Evolutionary conservation across 2,113 vertebrate species (phyloP), one percentile per base, ranked within the genome.

Genomic region (Lycaon pictus): DNA sequence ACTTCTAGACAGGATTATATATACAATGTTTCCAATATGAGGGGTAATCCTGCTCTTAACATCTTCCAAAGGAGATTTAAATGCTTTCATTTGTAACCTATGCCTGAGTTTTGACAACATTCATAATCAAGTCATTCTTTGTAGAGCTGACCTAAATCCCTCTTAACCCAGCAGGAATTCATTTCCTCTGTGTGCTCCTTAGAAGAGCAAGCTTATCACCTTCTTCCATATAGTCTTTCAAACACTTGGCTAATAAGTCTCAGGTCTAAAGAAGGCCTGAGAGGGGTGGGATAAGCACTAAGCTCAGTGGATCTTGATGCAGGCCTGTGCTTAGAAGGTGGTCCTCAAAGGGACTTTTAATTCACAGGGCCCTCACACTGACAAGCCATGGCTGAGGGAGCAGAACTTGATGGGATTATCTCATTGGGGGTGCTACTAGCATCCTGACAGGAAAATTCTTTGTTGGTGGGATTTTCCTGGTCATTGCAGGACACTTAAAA

Each of bases 131-230:
- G 62, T 81, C 43, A 76, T 94, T 95, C 86, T 95, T 96, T 95
- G 84, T 67, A 92, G 92, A 86, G 58, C 35, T 92, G 94, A 88
- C 74, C 94, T 84, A 90, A 98, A 97, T 96, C 94, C 98, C 71
- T 96, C 92, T 97, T 96, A 95, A 84, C 90, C 69, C 90, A 90
- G 71, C 56, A 96, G 90, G 96, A 76, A 92, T 92, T 84, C 35
- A 90, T 71, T 84, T 96, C 43, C 76, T 88, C 69, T 17, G 77
- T 25, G 1, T 23, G 35, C 13, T 94, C 67, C 43, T 89, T 76
- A 63, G 51, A 76, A 35, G 43, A 92, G 23, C 19, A 51, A 58
- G 84, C 58, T 92, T 96, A 93, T 93, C 58, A 72, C 32, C 20
- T 81, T 62, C 27, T 83, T 80, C 76, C 74, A 87, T 32, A 79